A percentile compares a stretch with the other conserved stretches of the same genome.
phyloP scores from a whole-genome alignment of 1,140 invertebrate genomes.

The Drosophila cardini region DNA sequence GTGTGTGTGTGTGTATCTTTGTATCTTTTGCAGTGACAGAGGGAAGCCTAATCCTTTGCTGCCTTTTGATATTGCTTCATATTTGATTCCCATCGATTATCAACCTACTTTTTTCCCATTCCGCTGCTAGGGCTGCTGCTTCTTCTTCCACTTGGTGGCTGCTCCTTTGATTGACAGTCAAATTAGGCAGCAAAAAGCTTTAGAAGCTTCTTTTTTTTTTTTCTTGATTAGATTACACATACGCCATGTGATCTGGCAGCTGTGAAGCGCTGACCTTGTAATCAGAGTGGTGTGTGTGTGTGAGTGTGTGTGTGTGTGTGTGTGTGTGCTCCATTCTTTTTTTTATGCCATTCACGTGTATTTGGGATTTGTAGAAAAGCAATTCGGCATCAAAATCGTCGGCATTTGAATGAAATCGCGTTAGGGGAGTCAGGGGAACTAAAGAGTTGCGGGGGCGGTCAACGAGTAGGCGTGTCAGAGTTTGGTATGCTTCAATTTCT shows the following conservation, averaged over 20 bases:
- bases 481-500: constrained; percentile 24
- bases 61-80: constrained; percentile 25
- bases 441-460: constrained; percentile 2
- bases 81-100: constrained; percentile 84
- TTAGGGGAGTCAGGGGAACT: neutral
- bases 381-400: neutral
- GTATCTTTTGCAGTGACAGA: constrained; percentile 33
- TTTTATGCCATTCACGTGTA: neutral
- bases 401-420: constrained; percentile 71
- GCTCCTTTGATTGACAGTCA: constrained; percentile 79
- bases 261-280: constrained; percentile 19
- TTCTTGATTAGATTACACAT: constrained; percentile 29
- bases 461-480: constrained; percentile 26
- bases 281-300: neutral
- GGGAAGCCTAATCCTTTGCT: constrained; percentile 38
- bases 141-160: neutral
- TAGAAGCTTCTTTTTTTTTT: constrained; percentile 9
- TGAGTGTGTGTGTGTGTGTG: constrained; percentile 10
- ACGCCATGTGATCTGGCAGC: constrained; percentile 31
- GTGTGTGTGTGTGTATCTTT: constrained; percentile 23
- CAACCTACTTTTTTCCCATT: constrained; percentile 23
- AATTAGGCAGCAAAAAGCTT: constrained; percentile 53
- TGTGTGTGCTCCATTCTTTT: constrained; percentile 17
- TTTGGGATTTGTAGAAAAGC: constrained; percentile 8
- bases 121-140: constrained; percentile 13